A percentile compares a stretch with the other conserved stretches of the same genome.
Conservation (phyloP, 2,797 vertebrate species). For the Sciurus vulgaris region DNA sequence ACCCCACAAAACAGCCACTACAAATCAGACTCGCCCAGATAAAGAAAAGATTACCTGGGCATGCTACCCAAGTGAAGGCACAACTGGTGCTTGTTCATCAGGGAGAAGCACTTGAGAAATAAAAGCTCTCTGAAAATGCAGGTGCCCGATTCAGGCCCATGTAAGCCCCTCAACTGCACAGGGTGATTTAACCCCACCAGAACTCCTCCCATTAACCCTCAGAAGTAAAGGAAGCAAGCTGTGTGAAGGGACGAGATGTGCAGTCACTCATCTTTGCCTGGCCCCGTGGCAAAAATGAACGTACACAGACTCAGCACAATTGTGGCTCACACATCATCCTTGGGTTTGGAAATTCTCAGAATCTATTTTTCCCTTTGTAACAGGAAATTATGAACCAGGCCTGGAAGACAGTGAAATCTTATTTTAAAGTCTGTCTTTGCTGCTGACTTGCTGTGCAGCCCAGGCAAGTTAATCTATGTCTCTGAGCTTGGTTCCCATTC, state of each 20-base stretch:
- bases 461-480: neutral
- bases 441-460: neutral
- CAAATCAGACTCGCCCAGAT: neutral
- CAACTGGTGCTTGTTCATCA: neutral
- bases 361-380: neutral
- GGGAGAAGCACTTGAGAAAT: slow-evolving; percentile 59
- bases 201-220: neutral
- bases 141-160: neutral
- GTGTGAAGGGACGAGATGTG: rapidly evolving
- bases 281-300: neutral
- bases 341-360: neutral
- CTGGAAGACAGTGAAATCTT: neutral
- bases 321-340: rapidly evolving
- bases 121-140: slow-evolving; percentile 58
- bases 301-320: neutral
- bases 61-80: neutral
- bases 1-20: neutral
- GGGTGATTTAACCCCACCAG: neutral
- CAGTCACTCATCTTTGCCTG: rapidly evolving
- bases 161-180: neutral
- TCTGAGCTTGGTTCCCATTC: neutral
- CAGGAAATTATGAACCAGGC: too few relatives aligned
- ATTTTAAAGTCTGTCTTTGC: neutral
- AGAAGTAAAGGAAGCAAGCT: slow-evolving; percentile 30
- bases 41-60: neutral